A percentile compares a stretch with the other conserved stretches of the same genome.
These are phyloP conservation scores for Cyprinodon variegatus DNA, from an alignment of 2,113 vertebrate species.

Conservation along the genomic window DNA sequence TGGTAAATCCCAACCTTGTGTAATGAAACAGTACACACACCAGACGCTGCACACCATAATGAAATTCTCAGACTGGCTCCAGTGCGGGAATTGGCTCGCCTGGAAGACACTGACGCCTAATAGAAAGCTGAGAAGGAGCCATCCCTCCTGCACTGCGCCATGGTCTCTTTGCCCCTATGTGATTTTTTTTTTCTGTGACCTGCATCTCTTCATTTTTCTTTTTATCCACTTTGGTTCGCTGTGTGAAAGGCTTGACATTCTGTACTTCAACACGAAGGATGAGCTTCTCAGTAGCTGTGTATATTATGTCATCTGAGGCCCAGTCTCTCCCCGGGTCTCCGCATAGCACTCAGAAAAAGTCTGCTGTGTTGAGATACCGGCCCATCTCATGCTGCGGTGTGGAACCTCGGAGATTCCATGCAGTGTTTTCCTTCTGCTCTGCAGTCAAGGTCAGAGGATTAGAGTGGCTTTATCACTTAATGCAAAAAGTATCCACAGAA, in stretches of 20 bases:
- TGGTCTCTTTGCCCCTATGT: conserved; percentile 6
- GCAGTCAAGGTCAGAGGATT: conserved; percentile 59
- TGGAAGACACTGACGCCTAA: conserved; percentile 36
- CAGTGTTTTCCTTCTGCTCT: conserved; percentile 54
- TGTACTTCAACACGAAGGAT: conserved; percentile 24
- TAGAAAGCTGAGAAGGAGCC: conserved; percentile 25
- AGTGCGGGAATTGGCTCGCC: conserved; percentile 25
- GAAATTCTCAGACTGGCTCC: conserved; percentile 18
- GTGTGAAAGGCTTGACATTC: conserved; percentile 31
- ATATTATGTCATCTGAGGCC: conserved; percentile 39
- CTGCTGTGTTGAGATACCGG: conserved; percentile 51
- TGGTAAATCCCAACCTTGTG: conserved; percentile 21
- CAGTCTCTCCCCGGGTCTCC: conserved; percentile 25
- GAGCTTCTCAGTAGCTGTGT: conserved; percentile 31
- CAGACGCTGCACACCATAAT: conserved; percentile 43
- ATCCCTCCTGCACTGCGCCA: conserved; percentile 4
- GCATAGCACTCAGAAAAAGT: conserved; percentile 36
- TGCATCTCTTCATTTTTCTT: conserved; percentile 23
- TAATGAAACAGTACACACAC: conserved; percentile 18
- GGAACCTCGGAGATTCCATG: conserved; percentile 28
- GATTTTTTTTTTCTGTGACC: conserved; percentile 31
- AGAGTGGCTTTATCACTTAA: conserved; percentile 16
- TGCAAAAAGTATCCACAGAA: conserved; percentile 15
- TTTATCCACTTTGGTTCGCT: conserved; percentile 14
- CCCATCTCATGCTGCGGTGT: conserved; percentile 32